These are phyloP conservation scores for Deilephila elpenor DNA, from an alignment of 2,888 invertebrate species.

Conservation along the genomic window DNA sequence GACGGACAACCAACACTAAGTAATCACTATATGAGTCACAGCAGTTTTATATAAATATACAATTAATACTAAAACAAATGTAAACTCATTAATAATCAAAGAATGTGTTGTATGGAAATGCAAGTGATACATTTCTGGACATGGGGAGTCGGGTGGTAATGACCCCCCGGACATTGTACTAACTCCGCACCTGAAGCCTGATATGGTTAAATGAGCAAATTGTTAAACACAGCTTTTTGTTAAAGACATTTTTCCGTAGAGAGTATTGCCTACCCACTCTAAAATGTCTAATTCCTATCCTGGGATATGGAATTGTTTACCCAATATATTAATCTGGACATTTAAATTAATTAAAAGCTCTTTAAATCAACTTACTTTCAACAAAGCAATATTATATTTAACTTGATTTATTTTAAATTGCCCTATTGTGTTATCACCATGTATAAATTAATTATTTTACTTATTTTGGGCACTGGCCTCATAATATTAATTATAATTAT, in stretches of 20 bases:
- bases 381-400: no score
- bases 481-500: no score
- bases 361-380: no score
- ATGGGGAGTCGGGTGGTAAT: not conserved
- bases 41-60: not conserved
- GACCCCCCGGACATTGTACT: not conserved
- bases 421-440: no score
- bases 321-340: no score
- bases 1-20: not conserved
- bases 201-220: conserved; percentile 18
- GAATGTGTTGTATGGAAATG: conserved; percentile 1
- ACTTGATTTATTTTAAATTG: no score
- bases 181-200: conserved; percentile 1
- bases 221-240: not conserved
- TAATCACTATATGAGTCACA: not conserved
- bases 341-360: no score
- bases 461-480: no score
- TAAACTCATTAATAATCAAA: not conserved
- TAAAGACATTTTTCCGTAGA: not conserved
- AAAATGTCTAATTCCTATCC: no score
- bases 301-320: no score
- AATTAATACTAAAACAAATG: not conserved
- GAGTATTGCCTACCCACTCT: no score
- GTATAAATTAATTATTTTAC: no score
- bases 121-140: not conserved